Base-by-base conservation (phyloP, 2,113 vertebrate species). In the Corvus hawaiiensis region DNA sequence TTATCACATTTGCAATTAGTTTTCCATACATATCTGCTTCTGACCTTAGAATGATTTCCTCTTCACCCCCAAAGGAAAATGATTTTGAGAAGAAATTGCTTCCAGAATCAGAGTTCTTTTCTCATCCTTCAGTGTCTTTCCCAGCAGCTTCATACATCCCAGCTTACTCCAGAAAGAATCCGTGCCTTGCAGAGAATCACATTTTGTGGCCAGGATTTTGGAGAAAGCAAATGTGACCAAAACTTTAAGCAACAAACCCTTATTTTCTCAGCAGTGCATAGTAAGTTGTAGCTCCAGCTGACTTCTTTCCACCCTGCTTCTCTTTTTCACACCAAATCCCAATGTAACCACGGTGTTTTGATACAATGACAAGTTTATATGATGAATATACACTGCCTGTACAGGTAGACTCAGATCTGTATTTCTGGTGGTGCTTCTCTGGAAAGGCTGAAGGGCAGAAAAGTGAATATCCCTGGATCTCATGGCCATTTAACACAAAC, bases 11-110 rank as follows among this genome's bases (percentile, higher is more conserved):
- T 91, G 52, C 59, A 85, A 66, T 94, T 84, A 93, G 81, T 49
- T 97, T 95, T 95, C 84, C 75, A 69, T 30, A 76, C 62, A 51
- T 63, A 82, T 95, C 66, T 67, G 41, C 59, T 94, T 33, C 74
- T 71, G 67, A 91, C 91, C 52, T 87, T 91, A 66, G 93, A 90
- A 87, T 69, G 22, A 84, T 75, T 90, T 89, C 73, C 69, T 56
- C 35, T 87, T 51, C 21, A 48, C 9, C 16, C 68, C n/a, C 33
- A 89, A 91, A 79, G 59, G 55, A 91, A 95, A 90, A 84, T 61
- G 2, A 71, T 64, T 89, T 81, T 75, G 35, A 44, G 58, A 75
- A 95, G 48, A 67, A 90, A 83, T 85, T 68, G 33, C 78, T 94
- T 96, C 58, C 63, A 80, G 91, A 93, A 71, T 75, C 61, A 41